Percentiles rank a stretch among this genome's conserved stretches.
Conservation (phyloP, 2,113 vertebrate species). For the Syngnathoides biaculeatus region DNA sequence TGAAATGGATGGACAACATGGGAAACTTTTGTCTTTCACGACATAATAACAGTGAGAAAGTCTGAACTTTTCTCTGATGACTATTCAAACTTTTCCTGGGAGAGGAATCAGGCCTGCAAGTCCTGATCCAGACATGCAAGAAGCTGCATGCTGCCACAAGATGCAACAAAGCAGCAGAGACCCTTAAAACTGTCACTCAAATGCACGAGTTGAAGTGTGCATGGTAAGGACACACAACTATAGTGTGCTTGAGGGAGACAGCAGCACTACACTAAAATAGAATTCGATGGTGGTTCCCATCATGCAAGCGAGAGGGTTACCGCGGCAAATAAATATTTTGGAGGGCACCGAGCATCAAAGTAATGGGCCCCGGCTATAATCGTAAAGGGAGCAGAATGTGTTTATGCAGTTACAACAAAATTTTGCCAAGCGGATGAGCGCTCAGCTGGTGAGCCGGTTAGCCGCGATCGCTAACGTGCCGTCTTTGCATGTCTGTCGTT, state of each 20-base stretch:
- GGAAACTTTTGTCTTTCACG: background rate
- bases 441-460: background rate
- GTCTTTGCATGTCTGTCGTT: background rate
- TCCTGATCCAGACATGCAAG: conserved; percentile 30
- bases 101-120: conserved; percentile 21
- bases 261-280: background rate
- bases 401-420: background rate
- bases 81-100: background rate
- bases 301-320: background rate
- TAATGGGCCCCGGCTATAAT: background rate
- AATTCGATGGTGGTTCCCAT: background rate
- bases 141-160: conserved; percentile 46
- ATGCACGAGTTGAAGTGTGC: background rate
- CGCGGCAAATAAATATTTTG: background rate
- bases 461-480: background rate
- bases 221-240: too few relatives aligned
- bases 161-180: conserved; percentile 27
- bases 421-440: background rate
- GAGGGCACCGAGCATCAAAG: background rate
- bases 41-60: background rate
- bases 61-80: background rate
- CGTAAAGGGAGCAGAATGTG: background rate
- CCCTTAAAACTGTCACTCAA: conserved; percentile 2
- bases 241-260: background rate
- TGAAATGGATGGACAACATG: conserved; percentile 39